A percentile compares a stretch with the other conserved stretches of the same genome.
Evolutionary conservation across 2,888 invertebrate genomes (phyloP).

Genomic region (Ophraella communa): DNA sequence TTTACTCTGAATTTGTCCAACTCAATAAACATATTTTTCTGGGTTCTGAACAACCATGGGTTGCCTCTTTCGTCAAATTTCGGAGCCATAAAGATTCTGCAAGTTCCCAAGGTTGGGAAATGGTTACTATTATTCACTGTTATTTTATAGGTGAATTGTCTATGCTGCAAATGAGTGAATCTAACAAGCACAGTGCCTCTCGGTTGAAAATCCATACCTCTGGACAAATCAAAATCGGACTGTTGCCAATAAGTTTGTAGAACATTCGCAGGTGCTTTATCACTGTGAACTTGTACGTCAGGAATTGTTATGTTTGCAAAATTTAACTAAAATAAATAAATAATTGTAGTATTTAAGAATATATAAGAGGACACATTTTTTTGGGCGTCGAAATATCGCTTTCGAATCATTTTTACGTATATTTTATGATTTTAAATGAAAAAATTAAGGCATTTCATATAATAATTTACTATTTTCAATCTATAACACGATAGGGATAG

Average conservation of each 20-base stretch:
- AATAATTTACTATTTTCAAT: too few relatives aligned
- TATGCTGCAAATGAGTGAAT: slow-evolving; percentile 81
- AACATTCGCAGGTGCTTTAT: slow-evolving; percentile 62
- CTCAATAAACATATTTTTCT: slow-evolving; percentile 73
- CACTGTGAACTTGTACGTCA: slow-evolving; percentile 63
- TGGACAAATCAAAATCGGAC: slow-evolving; percentile 76
- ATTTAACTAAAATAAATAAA: slow-evolving; percentile 66
- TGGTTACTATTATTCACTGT: slow-evolving; percentile 56
- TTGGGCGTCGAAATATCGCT: too few relatives aligned
- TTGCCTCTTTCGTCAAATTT: slow-evolving; percentile 69
- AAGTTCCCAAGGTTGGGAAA: slow-evolving; percentile 64
- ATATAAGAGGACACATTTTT: too few relatives aligned
- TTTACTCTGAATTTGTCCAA: slow-evolving; percentile 73
- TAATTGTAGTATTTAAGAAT: too few relatives aligned
- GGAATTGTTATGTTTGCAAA: slow-evolving; percentile 70
- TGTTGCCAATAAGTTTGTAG: slow-evolving; percentile 80
- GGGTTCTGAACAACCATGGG: slow-evolving; percentile 68
- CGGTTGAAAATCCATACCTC: slow-evolving; percentile 84
- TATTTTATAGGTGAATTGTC: slow-evolving; percentile 69
- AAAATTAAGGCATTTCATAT: too few relatives aligned
- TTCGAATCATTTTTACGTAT: too few relatives aligned
- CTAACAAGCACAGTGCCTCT: slow-evolving; percentile 68
- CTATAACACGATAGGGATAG: too few relatives aligned
- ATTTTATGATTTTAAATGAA: too few relatives aligned
- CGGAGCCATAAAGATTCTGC: slow-evolving; percentile 75